Percentiles rank a stretch among this genome's conserved stretches.
Conservation (phyloP, 2,888 invertebrate species). For the Clitarchus hookeri region DNA sequence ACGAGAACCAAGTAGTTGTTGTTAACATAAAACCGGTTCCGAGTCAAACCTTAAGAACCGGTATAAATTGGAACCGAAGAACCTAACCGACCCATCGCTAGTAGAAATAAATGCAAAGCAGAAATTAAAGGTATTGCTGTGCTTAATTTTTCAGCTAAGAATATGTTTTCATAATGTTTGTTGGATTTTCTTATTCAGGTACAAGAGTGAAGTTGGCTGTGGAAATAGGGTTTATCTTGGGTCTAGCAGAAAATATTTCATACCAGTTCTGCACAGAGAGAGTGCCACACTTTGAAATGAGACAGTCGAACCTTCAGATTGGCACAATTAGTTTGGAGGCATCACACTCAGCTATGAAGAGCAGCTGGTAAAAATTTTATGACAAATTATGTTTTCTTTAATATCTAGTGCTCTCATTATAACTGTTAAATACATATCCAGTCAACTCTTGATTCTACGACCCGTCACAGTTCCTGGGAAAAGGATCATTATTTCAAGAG, state of each 20-base stretch:
- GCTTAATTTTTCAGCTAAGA: not conserved
- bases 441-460: too few species aligned
- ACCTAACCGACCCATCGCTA: too few species aligned
- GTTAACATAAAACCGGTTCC: too few species aligned
- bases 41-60: too few species aligned
- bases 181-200: constrained; percentile 53
- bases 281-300: constrained; percentile 14
- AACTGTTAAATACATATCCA: too few species aligned
- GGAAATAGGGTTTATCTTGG: constrained; percentile 63
- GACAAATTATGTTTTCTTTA: not conserved
- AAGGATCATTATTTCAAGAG: too few species aligned
- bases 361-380: not conserved
- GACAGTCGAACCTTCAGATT: not conserved
- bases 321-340: not conserved
- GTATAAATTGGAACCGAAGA: too few species aligned
- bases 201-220: constrained; percentile 70
- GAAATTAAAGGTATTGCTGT: too few species aligned
- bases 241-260: constrained; percentile 4
- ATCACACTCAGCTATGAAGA: not conserved
- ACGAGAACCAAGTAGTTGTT: too few species aligned
- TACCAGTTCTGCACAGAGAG: not conserved
- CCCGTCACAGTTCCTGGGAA: too few species aligned
- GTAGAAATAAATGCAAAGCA: too few species aligned
- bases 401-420: too few species aligned
- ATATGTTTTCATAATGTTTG: not conserved